Base-by-base conservation (phyloP, 2,888 invertebrate species). In the Zygothrica quintamaculata region DNA sequence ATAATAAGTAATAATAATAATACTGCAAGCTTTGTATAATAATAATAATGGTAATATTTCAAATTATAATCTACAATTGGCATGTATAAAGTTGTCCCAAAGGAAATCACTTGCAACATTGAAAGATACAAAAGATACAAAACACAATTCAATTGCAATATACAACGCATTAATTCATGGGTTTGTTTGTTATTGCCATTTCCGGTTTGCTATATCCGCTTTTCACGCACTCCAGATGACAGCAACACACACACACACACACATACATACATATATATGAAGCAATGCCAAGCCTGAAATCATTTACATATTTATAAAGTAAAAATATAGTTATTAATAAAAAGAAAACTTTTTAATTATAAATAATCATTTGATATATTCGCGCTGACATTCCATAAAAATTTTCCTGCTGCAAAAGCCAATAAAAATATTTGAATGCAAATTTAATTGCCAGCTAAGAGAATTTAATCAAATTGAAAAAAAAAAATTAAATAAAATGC, bases 131-230 rank as follows among this genome's bases (percentile, higher is more conserved):
- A 31, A 43, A 58, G 40, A 61, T n/a, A 50, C 68, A 61, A 56
- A 65, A 66, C 65, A 36, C 42, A 73, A 70, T 46, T 36, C 46
- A n/a, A 12, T 37, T 46, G 58, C 37, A 55, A 40, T 36, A 47
- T 68, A 71, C 48, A 73, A 61, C 66, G 57, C 70, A 71, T 85
- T 85, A 85, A 78, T 87, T 76, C 86, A 78, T 78, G 79, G 65
- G 65, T 55, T 65, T 74, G 58, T 60, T 73, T 77, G 74, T 82
- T 79, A 76, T 85, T 78, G 69, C 68, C 69, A 67, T 82, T 78
- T 85, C 82, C 82, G 86, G 84, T 56, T 78, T 62, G 51, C 65
- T 42, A 65, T 60, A 81, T 87, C 85, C 81, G 82, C 58, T 74
- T 74, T 61, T 65, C 77, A 59, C 77, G 65, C 86, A 64, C 58